Conservation (phyloP, 2,113 vertebrate genomes). For the Corydoras maculifer region DNA sequence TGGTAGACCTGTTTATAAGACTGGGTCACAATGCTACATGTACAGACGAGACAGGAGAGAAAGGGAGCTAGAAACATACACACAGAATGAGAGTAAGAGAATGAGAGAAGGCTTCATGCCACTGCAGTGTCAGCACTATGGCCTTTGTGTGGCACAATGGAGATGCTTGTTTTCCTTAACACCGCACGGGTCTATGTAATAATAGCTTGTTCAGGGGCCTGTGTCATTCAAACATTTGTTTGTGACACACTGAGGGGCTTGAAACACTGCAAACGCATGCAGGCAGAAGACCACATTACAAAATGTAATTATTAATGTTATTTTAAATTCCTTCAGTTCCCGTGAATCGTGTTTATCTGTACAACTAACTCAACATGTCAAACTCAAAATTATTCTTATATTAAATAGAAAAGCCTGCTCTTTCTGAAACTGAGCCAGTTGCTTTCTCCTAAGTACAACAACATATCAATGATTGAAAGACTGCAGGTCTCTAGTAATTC, state of each 20-base stretch:
- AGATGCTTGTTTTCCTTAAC: slow-evolving; percentile 70
- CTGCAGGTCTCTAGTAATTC: slow-evolving; percentile 25
- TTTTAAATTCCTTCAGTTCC: too few relatives aligned
- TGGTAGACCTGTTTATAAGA: too few relatives aligned
- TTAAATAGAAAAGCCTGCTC: background rate
- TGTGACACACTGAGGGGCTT: slow-evolving; percentile 61
- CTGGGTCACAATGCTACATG: too few relatives aligned
- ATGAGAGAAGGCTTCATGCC: slow-evolving; percentile 50
- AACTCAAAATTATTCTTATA: background rate
- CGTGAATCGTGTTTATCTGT: background rate
- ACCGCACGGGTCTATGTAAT: slow-evolving; percentile 62
- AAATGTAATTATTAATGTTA: slow-evolving; percentile 4
- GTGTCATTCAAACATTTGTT: slow-evolving; percentile 63
- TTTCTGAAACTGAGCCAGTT: background rate
- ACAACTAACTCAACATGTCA: background rate
- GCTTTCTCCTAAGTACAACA: slow-evolving; percentile 21
- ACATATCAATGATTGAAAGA: slow-evolving; percentile 38
- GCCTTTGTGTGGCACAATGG: slow-evolving; percentile 71
- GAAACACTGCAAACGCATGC: slow-evolving; percentile 51
- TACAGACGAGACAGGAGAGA: background rate
- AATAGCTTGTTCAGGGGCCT: slow-evolving; percentile 56
- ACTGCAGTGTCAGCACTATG: slow-evolving; percentile 69
- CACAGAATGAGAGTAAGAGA: background rate
- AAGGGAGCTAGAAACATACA: background rate
- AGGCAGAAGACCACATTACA: slow-evolving; percentile 20